phyloP scores from a whole-genome alignment of 1,140 invertebrate species.

The Lasaia peninsularis region DNA sequence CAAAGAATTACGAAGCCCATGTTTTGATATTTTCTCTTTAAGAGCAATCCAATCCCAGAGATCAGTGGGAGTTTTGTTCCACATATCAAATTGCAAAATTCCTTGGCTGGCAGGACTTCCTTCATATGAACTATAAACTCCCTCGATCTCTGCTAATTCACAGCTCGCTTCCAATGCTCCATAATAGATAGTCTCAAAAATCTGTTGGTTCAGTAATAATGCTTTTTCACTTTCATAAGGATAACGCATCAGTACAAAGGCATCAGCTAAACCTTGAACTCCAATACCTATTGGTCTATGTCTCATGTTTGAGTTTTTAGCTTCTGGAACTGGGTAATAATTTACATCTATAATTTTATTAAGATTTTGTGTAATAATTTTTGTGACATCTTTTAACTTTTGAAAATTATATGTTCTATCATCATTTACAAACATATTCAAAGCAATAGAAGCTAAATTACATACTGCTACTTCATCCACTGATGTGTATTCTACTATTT shows the following conservation, averaged over 20 bases:
- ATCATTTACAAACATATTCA: slow-evolving; percentile 95
- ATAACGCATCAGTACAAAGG: slow-evolving; percentile 95
- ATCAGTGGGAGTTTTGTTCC: slow-evolving; percentile 90
- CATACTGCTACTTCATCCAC: slow-evolving; percentile 98
- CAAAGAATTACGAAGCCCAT: slow-evolving; percentile 96
- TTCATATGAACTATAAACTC: slow-evolving; percentile 93
- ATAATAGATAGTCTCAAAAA: slow-evolving; percentile 99
- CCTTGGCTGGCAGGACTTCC: slow-evolving; percentile 97
- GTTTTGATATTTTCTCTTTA: slow-evolving; percentile 91
- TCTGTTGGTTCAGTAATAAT: slow-evolving; percentile 92
- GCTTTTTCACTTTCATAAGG: slow-evolving; percentile 95
- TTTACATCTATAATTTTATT: slow-evolving; percentile 99
- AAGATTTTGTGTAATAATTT: slow-evolving; percentile 94
- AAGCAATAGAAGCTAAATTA: slow-evolving; percentile 98
- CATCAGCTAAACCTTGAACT: slow-evolving; percentile 97
- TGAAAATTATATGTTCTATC: slow-evolving; percentile 92
- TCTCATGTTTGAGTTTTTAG: slow-evolving; percentile 90
- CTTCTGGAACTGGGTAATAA: slow-evolving; percentile 96
- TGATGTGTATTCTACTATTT: slow-evolving; percentile 96
- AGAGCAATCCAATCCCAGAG: slow-evolving; percentile 94
- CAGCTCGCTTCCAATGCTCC: slow-evolving; percentile 97
- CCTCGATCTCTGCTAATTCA: slow-evolving; percentile 92
- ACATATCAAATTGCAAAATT: slow-evolving; percentile 99
- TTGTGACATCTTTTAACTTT: slow-evolving; percentile 92
- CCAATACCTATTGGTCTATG: slow-evolving; percentile 98